Conservation (phyloP, 1,140 invertebrate genomes). For the Drosophila grimshawi region DNA sequence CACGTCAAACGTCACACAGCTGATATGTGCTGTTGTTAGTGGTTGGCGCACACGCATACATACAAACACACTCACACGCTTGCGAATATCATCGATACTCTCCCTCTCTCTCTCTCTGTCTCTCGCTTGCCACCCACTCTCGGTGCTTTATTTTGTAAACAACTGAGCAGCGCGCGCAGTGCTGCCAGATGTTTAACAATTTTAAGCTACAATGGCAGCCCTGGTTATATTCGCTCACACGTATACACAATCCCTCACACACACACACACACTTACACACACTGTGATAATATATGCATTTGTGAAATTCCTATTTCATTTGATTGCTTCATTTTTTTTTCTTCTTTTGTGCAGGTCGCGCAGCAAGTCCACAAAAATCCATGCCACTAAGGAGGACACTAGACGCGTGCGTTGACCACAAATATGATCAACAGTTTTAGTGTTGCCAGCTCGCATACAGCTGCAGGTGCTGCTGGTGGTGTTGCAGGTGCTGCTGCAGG, state of each 20-base stretch:
- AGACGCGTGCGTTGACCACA: not conserved
- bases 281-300: slow-evolving; percentile 45
- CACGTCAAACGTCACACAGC: slow-evolving; percentile 53
- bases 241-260: slow-evolving; percentile 26
- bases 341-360: slow-evolving; percentile 36
- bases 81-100: slow-evolving; percentile 36
- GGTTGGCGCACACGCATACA: slow-evolving; percentile 51
- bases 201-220: slow-evolving; percentile 62
- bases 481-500: no score
- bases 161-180: slow-evolving; percentile 57
- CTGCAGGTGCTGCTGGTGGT: slow-evolving; percentile 26
- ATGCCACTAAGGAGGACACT: slow-evolving; percentile 33
- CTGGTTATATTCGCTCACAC: slow-evolving; percentile 37
- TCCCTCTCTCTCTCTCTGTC: slow-evolving; percentile 31
- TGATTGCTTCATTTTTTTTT: slow-evolving; percentile 36
- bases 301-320: slow-evolving; percentile 66
- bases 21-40: slow-evolving; percentile 58
- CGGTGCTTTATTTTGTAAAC: slow-evolving; percentile 70
- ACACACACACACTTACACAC: slow-evolving; percentile 7
- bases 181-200: slow-evolving; percentile 56
- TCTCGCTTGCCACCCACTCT: slow-evolving; percentile 37
- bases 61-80: slow-evolving; percentile 12
- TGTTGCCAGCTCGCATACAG: slow-evolving; percentile 49
- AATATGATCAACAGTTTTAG: slow-evolving; percentile 69
- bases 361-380: slow-evolving; percentile 26